Conservation (phyloP, 2,797 vertebrate species). For the Leptoclinus maculatus region DNA sequence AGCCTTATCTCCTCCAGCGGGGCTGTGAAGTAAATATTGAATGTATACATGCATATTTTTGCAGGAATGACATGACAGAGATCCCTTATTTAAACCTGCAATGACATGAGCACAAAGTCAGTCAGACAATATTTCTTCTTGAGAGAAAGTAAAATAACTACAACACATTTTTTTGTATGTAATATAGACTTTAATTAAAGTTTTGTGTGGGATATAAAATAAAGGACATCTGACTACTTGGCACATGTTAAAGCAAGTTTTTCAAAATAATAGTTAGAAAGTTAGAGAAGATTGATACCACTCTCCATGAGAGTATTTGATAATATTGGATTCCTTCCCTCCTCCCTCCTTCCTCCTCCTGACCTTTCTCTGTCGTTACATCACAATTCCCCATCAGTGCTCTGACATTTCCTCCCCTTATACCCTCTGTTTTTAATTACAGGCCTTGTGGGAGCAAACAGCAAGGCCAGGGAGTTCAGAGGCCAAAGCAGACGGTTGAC, state of each 20-base stretch:
- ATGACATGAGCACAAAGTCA: background rate
- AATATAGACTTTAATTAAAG: background rate
- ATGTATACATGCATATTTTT: background rate
- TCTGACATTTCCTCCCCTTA: slow-evolving; percentile 66
- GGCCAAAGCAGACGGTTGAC: slow-evolving; percentile 20
- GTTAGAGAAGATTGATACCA: background rate
- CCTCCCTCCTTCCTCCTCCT: slow-evolving; percentile 34
- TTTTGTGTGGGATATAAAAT: background rate
- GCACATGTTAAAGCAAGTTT: background rate
- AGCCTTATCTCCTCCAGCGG: background rate
- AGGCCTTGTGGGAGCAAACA: slow-evolving; percentile 40
- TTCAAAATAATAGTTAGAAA: background rate
- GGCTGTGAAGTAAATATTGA: background rate
- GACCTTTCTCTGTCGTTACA: slow-evolving; percentile 73
- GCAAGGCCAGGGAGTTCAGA: slow-evolving; percentile 50
- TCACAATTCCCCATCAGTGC: slow-evolving; percentile 65
- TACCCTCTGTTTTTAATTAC: slow-evolving; percentile 57
- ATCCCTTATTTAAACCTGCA: background rate
- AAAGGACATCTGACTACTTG: background rate
- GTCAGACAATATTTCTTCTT: background rate
- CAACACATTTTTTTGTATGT: background rate
- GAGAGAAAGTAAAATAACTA: background rate
- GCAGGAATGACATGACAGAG: background rate
- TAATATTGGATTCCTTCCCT: slow-evolving; percentile 37
- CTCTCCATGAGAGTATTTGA: slow-evolving; percentile 37